A percentile compares a stretch with the other conserved stretches of the same genome.
Conservation (phyloP, 1,140 invertebrate genomes). For the Drosophila serrata region DNA sequence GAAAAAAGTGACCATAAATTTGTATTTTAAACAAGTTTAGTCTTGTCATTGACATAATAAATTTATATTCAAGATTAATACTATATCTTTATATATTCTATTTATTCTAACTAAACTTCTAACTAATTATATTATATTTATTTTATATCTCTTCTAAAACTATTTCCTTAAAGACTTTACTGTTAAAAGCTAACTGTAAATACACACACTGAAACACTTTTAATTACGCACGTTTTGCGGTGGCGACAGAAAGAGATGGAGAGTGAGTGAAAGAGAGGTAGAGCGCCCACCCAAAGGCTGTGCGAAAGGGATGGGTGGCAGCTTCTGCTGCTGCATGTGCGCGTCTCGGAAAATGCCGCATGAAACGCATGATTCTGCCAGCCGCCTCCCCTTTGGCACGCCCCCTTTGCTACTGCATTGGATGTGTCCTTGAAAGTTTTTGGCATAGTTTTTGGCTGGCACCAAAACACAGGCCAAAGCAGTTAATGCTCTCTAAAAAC, state of each 20-base stretch:
- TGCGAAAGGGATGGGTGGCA: constrained; percentile 7
- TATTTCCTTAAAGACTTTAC: constrained; percentile 10
- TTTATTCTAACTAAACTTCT: neutral
- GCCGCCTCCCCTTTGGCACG: neutral
- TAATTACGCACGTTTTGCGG: constrained; percentile 83
- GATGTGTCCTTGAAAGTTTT: constrained; percentile 85
- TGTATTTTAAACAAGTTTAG: neutral
- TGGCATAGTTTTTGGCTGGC: constrained; percentile 79
- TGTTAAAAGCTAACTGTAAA: constrained; percentile 4
- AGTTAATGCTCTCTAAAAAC: constrained; percentile 58
- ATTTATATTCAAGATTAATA: neutral
- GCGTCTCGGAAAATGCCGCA: constrained; percentile 58
- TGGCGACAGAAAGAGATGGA: constrained; percentile 22
- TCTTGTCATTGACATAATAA: neutral
- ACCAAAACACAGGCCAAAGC: constrained; percentile 38
- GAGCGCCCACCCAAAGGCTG: neutral
- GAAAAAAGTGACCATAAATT: neutral
- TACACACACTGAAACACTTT: constrained; percentile 53
- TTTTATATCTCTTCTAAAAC: neutral
- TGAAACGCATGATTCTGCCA: constrained; percentile 55
- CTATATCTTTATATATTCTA: too few species aligned
- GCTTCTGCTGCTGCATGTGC: constrained; percentile 35
- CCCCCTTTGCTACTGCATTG: constrained; percentile 38
- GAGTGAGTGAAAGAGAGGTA: neutral
- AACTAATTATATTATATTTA: neutral